Evolutionary conservation across 2,888 invertebrate species (phyloP).

Genomic region (Napeogenes sylphis): DNA sequence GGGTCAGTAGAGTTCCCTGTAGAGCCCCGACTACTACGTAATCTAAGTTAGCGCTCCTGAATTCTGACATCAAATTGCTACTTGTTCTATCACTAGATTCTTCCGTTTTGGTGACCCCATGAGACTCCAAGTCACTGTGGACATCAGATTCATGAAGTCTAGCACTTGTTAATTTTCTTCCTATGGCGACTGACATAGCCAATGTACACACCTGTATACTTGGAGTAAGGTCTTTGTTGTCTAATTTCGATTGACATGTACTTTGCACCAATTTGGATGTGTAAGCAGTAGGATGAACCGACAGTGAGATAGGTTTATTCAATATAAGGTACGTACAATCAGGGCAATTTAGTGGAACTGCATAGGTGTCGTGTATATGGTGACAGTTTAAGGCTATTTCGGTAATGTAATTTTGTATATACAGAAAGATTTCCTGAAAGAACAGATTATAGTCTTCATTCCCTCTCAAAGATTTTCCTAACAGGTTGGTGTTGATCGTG

Average conservation of each 20-base stretch:
- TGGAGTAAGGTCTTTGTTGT: not conserved
- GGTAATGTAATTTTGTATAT: constrained; percentile 6
- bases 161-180: not conserved
- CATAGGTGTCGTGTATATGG: not conserved
- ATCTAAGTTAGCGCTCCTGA: not conserved
- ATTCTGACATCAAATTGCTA: not conserved
- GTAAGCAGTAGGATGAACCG: not conserved
- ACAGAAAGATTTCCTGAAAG: constrained; percentile 9
- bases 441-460: constrained; percentile 11
- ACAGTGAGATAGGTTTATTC: not conserved
- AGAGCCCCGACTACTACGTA: not conserved
- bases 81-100: not conserved
- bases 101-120: not conserved
- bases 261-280: not conserved
- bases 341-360: not conserved
- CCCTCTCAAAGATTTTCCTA: constrained; percentile 11
- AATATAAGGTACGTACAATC: not conserved
- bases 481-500: constrained; percentile 11
- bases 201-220: not conserved
- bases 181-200: not conserved
- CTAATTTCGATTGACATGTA: not conserved
- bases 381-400: not conserved
- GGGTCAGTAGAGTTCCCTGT: too few species aligned
- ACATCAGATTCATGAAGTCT: not conserved
- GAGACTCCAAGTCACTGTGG: not conserved